Base-by-base conservation (phyloP, 2,888 invertebrate genomes). In the Ectemnius cavifrons region DNA sequence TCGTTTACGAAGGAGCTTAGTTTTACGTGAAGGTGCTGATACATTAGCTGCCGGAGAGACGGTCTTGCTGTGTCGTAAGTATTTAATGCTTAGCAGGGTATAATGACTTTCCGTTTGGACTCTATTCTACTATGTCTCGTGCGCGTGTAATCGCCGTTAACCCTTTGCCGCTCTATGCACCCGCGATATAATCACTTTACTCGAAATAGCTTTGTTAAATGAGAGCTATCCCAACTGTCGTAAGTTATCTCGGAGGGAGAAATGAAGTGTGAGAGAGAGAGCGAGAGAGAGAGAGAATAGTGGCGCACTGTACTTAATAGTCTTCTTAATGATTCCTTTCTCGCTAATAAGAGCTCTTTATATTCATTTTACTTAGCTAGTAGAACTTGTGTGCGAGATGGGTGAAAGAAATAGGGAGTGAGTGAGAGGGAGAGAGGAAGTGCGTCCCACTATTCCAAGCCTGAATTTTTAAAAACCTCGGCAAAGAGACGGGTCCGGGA, bases 401-500 rank as follows among this genome's bases (percentile, higher is more conserved):
- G 23, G 3, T 23, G 23, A 23, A 23, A 23, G 23, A 23, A 23
- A 23, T 23, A 23, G 23, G 23, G 23, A 23, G 23, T 0, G 23
- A 23, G 23, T 23, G 23, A 23, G 23, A 66, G 28, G 27, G 67
- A 56, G 28, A 59, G n/a, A 37, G 37, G 37, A 61, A 46, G 16
- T 52, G 62, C 64, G 56, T 66, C 69, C 72, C 67, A 37, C 69
- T 77, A 72, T 75, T 61, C 59, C 23, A 28, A 20, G 65, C 58
- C 64, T 58, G 72, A 77, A 67, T 66, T 69, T 72, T 72, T 49
- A 18, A 52, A 52, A 66, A 59, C 37, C 28, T 37, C 27, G n/a
- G 16, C 20, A 27, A 62, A 65, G 58, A 60, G 73, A 61, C 60
- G 52, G 61, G 68, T 11, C 49, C 52, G 52, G 16, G n/a, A 58